Conservation (phyloP, 1,140 invertebrate genomes). For the Rhopalosiphum maidis region DNA sequence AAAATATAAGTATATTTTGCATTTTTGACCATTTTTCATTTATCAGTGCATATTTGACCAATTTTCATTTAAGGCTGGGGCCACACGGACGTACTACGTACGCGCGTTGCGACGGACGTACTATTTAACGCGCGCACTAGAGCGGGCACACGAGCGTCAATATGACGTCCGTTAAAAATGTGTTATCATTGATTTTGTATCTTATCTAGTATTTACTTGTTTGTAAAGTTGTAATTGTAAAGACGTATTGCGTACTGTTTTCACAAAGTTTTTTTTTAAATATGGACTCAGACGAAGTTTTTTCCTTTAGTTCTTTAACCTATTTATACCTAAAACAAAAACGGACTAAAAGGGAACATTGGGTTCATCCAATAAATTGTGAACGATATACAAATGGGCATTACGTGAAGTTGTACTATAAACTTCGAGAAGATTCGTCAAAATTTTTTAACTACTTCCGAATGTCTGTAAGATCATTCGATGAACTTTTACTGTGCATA, state of each 20-base stretch:
- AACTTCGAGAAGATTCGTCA: conserved; percentile 34
- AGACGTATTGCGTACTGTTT: background rate
- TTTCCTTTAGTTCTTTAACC: conserved; percentile 34
- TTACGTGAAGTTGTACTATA: conserved; percentile 30
- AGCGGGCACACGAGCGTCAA: background rate
- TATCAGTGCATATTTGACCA: too few species aligned
- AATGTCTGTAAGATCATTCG: background rate
- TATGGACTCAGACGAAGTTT: conserved; percentile 19
- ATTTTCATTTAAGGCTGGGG: too few species aligned
- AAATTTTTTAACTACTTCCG: conserved; percentile 23
- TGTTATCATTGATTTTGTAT: background rate
- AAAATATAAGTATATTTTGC: too few species aligned
- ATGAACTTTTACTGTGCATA: background rate
- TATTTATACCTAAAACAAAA: conserved; percentile 42
- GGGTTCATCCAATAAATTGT: conserved; percentile 45
- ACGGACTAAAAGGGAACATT: conserved; percentile 29
- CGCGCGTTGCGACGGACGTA: conserved; percentile 9
- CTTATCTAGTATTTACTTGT: background rate
- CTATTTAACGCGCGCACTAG: conserved; percentile 21
- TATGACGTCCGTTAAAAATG: conserved; percentile 35
- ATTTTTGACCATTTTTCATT: too few species aligned
- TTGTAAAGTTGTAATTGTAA: too few species aligned
- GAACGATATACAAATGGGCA: conserved; percentile 29
- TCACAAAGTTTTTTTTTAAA: conserved; percentile 31
- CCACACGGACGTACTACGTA: background rate